Percentiles rank a stretch among this genome's conserved stretches.
Evolutionary conservation across 1,140 invertebrate genomes (phyloP).

Genomic region (Aleiodes sp.): DNA sequence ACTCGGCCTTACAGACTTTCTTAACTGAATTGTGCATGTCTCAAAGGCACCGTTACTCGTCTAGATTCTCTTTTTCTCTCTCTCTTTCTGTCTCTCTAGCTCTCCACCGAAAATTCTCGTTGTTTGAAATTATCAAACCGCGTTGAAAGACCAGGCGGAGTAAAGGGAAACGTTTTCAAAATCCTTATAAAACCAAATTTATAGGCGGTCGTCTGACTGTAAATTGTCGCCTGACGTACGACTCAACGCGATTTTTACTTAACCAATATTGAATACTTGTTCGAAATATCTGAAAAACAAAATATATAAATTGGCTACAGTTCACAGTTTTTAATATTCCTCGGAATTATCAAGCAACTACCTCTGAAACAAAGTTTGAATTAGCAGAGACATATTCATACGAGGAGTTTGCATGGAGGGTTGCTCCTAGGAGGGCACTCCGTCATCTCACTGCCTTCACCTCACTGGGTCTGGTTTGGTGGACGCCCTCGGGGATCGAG

Average conservation of each 20-base stretch:
- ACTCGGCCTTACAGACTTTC: constrained; percentile 39
- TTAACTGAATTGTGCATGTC: constrained; percentile 50
- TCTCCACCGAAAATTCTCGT: not conserved
- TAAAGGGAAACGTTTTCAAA: constrained; percentile 37
- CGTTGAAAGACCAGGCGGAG: constrained; percentile 39
- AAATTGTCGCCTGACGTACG: too few species aligned
- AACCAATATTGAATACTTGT: not conserved
- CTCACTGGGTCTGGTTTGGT: constrained; percentile 53
- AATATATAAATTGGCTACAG: not conserved
- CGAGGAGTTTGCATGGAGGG: constrained; percentile 67
- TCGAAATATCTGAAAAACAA: not conserved
- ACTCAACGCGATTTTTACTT: too few species aligned
- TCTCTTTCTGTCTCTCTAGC: not conserved
- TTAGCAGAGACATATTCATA: constrained; percentile 68
- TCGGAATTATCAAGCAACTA: constrained; percentile 59
- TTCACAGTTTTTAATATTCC: constrained; percentile 66
- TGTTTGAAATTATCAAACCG: constrained; percentile 27
- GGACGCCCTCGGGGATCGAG: constrained; percentile 58
- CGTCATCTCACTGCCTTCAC: constrained; percentile 63
- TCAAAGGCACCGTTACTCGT: constrained; percentile 33
- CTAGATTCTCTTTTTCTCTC: not conserved
- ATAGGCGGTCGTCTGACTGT: too few species aligned
- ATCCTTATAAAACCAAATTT: too few species aligned
- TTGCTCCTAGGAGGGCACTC: constrained; percentile 66
- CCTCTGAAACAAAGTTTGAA: constrained; percentile 67